Evolutionary conservation across 1,140 invertebrate genomes (phyloP).

Genomic region (Kradibia gibbosae): DNA sequence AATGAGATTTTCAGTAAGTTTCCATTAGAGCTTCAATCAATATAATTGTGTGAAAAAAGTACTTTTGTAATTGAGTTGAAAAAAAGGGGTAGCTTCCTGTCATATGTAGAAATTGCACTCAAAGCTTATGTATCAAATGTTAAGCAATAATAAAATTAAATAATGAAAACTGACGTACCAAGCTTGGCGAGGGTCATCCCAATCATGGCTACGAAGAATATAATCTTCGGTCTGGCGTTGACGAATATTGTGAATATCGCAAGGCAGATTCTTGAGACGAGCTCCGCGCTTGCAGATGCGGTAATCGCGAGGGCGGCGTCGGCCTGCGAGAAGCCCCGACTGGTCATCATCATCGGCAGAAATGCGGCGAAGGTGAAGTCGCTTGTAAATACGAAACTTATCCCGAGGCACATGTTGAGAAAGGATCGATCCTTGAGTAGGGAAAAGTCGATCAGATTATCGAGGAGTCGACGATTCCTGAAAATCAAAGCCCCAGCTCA

Average conservation of each 20-base stretch:
- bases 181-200: slow-evolving; percentile 62
- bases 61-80: too few species aligned
- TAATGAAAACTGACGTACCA: too few species aligned
- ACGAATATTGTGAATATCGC: slow-evolving; percentile 64
- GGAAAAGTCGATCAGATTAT: slow-evolving; percentile 62
- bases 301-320: slow-evolving; percentile 64
- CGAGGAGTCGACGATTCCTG: slow-evolving; percentile 52
- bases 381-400: slow-evolving; percentile 64
- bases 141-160: too few species aligned
- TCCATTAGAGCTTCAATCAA: too few species aligned
- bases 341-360: slow-evolving; percentile 66
- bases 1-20: too few species aligned
- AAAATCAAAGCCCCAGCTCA: neutral
- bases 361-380: slow-evolving; percentile 65
- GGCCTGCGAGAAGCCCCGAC: slow-evolving; percentile 60
- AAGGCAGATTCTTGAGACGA: slow-evolving; percentile 62
- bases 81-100: too few species aligned
- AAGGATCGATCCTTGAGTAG: slow-evolving; percentile 63
- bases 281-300: slow-evolving; percentile 61
- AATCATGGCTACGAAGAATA: slow-evolving; percentile 68
- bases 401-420: slow-evolving; percentile 63
- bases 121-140: too few species aligned
- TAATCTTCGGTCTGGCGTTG: slow-evolving; percentile 60
- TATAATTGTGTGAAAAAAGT: too few species aligned
- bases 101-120: too few species aligned